phyloP scores from a whole-genome alignment of 2,888 invertebrate species.

The Prionchulus punctatus region DNA sequence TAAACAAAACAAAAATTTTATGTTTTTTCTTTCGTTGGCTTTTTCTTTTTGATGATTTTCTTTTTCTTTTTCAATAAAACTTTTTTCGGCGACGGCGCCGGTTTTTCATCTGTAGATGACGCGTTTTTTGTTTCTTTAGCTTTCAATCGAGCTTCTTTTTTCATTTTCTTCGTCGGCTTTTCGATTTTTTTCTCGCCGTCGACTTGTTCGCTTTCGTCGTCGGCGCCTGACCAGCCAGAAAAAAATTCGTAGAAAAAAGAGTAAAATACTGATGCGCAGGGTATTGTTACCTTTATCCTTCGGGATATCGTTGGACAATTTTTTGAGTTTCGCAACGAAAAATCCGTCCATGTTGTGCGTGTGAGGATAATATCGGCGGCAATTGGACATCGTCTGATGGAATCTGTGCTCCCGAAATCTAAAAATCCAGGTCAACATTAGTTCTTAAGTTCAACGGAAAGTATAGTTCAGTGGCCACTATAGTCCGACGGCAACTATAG shows the following conservation, averaged over 20 bases:
- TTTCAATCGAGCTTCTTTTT: background rate
- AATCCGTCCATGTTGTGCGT: constrained; percentile 98
- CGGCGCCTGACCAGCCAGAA: background rate
- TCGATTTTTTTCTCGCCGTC: background rate
- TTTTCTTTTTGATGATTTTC: background rate
- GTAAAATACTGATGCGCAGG: too few species aligned
- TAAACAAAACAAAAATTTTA: background rate
- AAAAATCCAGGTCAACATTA: too few species aligned
- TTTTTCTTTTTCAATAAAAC: too few species aligned
- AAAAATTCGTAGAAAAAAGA: too few species aligned
- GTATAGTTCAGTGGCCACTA: too few species aligned
- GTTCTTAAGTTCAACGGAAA: too few species aligned
- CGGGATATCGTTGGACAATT: constrained; percentile 56
- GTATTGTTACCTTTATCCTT: background rate
- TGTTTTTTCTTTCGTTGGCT: background rate
- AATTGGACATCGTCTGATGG: constrained; percentile 71
- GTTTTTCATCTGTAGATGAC: background rate
- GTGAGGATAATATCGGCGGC: constrained; percentile 87
- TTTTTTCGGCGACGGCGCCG: too few species aligned
- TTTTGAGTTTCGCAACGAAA: constrained; percentile 92
- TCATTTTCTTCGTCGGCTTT: background rate
- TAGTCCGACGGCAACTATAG: background rate
- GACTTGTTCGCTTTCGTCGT: background rate
- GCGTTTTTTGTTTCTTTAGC: background rate
- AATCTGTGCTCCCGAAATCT: constrained; percentile 48